Evolutionary conservation across 2,113 vertebrate species (phyloP), one percentile per base, ranked within the genome.

Genomic region (Casuarius casuarius): DNA sequence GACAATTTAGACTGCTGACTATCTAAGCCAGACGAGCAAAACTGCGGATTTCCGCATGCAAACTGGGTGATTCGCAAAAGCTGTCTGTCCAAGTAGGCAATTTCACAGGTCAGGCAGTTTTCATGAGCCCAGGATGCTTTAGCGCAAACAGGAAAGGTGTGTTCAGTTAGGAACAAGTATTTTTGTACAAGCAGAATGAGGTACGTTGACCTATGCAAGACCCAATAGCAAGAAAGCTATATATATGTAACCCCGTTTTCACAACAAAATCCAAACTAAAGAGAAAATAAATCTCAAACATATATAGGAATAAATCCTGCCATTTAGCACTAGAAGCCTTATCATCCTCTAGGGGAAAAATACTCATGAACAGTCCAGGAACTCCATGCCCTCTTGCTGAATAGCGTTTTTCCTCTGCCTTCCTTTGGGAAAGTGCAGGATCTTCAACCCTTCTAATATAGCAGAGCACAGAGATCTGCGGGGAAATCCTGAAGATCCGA

Each of bases 401-500:
- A 83, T 40, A 72, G 33, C 25, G 51, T 73, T 85, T 87, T 51
- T 82, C 52, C 71, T 83, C 81, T 51, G 70, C 49, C 21, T 54
- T 79, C 17, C 74, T 91, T 78, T 0, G 3, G 91, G 74, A 91
- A 91, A 59, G 66, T 0, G 0, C 0, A 71, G 65, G n/a, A 48
- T 9, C 22, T 90, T 88, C 18, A 8, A 59, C 68, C 25, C 35
- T 44, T 56, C 76, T 87, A 94, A 84, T 49, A 58, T 10, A 80
- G 90, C 52, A 44, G 12, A 51, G 66, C 48, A 40, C 87, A 73
- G 81, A 92, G 46, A 94, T 83, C 78, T 94, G 74, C 87, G 83
- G 84, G 74, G 92, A 95, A 94, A 96, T 76, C 81, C 91, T 87
- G 52, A 91, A 54, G 46, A 95, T 79, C 77, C 76, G 46, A 89